Evolutionary conservation across 2,113 vertebrate species (phyloP), one percentile per base, ranked within the genome.

Genomic region (Heterocephalus glaber): DNA sequence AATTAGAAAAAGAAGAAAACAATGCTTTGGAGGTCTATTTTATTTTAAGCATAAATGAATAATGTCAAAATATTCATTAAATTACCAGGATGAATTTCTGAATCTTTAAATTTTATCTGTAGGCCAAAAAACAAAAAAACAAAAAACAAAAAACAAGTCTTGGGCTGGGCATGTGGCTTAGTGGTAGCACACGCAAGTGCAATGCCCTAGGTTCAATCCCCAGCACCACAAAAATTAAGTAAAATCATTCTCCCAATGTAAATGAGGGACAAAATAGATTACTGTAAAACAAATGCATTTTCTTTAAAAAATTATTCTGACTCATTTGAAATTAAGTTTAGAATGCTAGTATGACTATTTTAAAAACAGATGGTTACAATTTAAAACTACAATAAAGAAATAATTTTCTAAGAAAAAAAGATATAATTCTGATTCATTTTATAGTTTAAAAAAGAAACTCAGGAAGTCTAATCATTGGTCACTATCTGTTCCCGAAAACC

Each of bases 41-140:
- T 68, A 80, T 79, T 38, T 58, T 80, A 82, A 84, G 19, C 66
- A 54, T 54, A 17, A 82, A 85, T 61, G 33, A 92, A 92, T 83
- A 95, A 76, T 84, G n/a, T n/a, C 49, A 92, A 95, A 95, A 83
- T 66, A 96, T 38, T 54, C 41, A 56, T 35, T 72, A 74, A 95
- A 80, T 88, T 68, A 95, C 24, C 86, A 49, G 9, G 24, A 86
- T 41, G 14, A 13, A 81, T 79, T 89, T 94, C 38, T 89, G 16
- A 20, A n/a, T 79, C 38, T 66, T n/a, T 90, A 85, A 58, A 91
- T 93, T 95, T 91, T 86, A 86, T 47, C 30, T 89, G 2, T 5
- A 95, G 61, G 87, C 22, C 82, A 54, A 88, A 77, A 26, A n/a
- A n/a, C n/a, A n/a, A n/a, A n/a, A n/a, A n/a, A n/a, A n/a, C n/a